A percentile compares a stretch with the other conserved stretches of the same genome.
phyloP scores from a whole-genome alignment of 2,113 vertebrate species.

The Camelus dromedarius region DNA sequence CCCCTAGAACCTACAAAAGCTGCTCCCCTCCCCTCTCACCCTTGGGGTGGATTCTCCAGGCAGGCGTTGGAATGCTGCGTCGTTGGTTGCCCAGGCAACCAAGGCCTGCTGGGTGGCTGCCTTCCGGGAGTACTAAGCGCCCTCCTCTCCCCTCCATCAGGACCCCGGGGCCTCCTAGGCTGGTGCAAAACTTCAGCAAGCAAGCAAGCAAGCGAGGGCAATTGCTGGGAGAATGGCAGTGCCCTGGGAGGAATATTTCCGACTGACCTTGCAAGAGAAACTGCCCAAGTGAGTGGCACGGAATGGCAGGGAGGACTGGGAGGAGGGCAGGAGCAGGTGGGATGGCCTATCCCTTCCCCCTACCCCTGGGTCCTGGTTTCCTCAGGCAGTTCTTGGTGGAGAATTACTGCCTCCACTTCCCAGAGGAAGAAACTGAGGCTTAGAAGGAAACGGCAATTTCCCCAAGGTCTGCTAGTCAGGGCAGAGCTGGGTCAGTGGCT shows the following conservation, averaged over 20 bases:
- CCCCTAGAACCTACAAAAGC: not conserved
- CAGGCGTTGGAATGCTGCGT: constrained; percentile 68
- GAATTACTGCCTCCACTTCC: not conserved
- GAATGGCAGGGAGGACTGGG: not conserved
- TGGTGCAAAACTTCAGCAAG: not conserved
- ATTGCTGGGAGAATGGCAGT: not conserved
- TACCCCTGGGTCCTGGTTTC: not conserved
- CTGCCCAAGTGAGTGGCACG: not conserved
- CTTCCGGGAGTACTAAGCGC: not conserved
- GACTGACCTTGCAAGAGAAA: constrained; percentile 69
- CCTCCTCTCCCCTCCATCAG: not conserved
- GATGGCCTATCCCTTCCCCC: not conserved
- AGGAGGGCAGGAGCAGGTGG: not conserved
- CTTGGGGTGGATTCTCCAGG: accelerated
- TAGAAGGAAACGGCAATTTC: not conserved
- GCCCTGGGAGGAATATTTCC: constrained; percentile 74
- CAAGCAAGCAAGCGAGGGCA: not conserved
- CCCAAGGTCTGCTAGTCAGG: not conserved
- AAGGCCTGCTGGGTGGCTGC: not conserved
- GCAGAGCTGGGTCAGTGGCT: not conserved
- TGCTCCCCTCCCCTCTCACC: not conserved
- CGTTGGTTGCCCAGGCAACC: constrained; percentile 58
- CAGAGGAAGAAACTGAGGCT: not conserved
- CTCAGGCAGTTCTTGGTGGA: not conserved
- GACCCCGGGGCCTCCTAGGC: too few species aligned